Conservation (phyloP, 2,797 vertebrate species). For the Philypnodon macrostomus region DNA sequence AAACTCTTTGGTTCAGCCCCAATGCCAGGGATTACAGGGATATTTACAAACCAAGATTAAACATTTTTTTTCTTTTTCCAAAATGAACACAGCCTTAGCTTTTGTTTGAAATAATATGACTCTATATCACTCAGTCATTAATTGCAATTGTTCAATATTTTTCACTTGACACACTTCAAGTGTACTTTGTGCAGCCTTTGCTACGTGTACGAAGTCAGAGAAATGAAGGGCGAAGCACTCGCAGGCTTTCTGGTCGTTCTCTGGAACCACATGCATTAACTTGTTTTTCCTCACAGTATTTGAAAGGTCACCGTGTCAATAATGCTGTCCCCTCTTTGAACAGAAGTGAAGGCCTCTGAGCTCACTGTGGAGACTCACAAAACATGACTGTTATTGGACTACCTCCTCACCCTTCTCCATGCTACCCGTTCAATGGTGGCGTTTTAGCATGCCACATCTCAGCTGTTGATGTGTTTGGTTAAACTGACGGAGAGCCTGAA, state of each 20-base stretch:
- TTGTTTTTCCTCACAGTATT: slow-evolving; percentile 40
- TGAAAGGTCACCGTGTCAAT: slow-evolving; percentile 27
- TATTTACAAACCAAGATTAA: slow-evolving; percentile 43
- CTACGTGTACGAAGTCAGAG: slow-evolving; percentile 14
- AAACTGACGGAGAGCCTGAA: slow-evolving; percentile 27
- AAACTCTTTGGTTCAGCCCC: slow-evolving; percentile 50
- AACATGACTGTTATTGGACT: slow-evolving; percentile 63
- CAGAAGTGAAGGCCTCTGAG: slow-evolving; percentile 2
- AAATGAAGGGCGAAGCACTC: slow-evolving; percentile 18
- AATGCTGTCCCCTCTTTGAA: slow-evolving; percentile 21
- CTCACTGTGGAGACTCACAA: slow-evolving; percentile 25
- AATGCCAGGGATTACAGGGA: slow-evolving; percentile 55
- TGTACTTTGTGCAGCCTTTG: too few species aligned
- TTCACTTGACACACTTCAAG: slow-evolving; percentile 20
- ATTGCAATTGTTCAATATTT: slow-evolving; percentile 12
- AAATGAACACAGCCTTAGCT: slow-evolving; percentile 49
- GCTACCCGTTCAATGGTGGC: slow-evolving; percentile 19
- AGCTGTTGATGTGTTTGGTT: slow-evolving; percentile 26
- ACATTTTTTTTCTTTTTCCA: slow-evolving; percentile 31
- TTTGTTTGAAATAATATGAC: slow-evolving; percentile 27
- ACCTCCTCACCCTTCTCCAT: slow-evolving; percentile 53
- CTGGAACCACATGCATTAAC: slow-evolving; percentile 11
- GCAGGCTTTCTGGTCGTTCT: slow-evolving; percentile 23
- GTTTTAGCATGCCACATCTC: slow-evolving; percentile 35
- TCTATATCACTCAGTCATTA: slow-evolving; percentile 12